Conservation (phyloP, 2,888 invertebrate species). For the Pyrrhia umbra region DNA sequence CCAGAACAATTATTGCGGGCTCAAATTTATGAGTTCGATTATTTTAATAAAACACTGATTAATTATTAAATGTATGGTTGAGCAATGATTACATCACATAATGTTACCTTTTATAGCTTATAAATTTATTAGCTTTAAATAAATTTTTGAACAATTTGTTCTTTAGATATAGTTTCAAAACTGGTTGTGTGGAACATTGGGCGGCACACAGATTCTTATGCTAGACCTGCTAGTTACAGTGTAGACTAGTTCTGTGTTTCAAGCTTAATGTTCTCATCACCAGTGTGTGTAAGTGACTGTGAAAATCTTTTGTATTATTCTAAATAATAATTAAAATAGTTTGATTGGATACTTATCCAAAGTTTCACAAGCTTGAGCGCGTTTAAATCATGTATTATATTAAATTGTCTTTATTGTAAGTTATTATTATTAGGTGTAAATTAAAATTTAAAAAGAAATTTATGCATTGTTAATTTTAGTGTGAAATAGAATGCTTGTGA, state of each 20-base stretch:
- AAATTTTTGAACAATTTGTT: conserved; percentile 31
- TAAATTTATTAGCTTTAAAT: conserved; percentile 54
- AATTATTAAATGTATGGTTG: conserved; percentile 13
- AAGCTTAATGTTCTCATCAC: conserved; percentile 1
- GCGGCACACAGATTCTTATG: neutral
- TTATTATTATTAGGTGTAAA: conserved; percentile 47
- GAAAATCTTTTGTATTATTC: conserved; percentile 43
- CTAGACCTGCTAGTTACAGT: conserved; percentile 4
- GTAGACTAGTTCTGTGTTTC: conserved; percentile 9
- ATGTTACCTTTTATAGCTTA: conserved; percentile 52
- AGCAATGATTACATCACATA: conserved; percentile 43
- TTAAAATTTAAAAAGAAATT: conserved; percentile 30
- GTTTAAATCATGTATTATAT: conserved; percentile 22
- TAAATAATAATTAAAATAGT: conserved; percentile 38
- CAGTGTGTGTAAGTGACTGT: conserved; percentile 11
- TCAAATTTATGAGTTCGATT: conserved; percentile 38
- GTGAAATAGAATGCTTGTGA: conserved; percentile 24
- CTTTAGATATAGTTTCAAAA: conserved; percentile 33
- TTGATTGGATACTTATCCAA: conserved; percentile 31
- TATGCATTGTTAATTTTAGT: conserved; percentile 36
- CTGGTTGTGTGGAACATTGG: conserved; percentile 15
- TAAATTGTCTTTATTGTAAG: conserved; percentile 34
- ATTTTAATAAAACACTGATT: conserved; percentile 1
- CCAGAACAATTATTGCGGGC: conserved; percentile 28
- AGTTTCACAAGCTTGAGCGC: conserved; percentile 13